A percentile compares a stretch with the other conserved stretches of the same genome.
Conservation (phyloP, 2,888 invertebrate genomes). For the Lepidochrysops patricia region DNA sequence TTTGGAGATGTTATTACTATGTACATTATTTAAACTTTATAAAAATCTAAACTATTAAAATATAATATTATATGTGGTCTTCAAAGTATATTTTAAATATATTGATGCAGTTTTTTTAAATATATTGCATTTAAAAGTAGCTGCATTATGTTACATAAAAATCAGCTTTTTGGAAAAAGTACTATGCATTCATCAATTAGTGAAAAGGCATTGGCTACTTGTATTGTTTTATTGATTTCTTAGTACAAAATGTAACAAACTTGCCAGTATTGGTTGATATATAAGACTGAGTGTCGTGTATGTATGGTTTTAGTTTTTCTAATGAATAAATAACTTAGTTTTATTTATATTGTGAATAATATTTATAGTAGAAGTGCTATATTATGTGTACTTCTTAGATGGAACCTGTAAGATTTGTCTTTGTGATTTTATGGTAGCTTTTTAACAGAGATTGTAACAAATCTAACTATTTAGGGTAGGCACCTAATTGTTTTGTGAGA, state of each 20-base stretch:
- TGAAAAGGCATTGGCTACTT: constrained; percentile 51
- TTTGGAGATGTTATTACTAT: too few species aligned
- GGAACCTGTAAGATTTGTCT: constrained; percentile 21
- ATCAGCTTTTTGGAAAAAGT: neutral
- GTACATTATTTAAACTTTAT: too few species aligned
- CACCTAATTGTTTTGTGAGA: constrained; percentile 3
- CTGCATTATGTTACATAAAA: neutral
- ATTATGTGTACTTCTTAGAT: neutral
- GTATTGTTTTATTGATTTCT: constrained; percentile 54
- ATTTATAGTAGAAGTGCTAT: neutral
- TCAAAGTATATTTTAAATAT: neutral
- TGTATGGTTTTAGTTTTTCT: constrained; percentile 55
- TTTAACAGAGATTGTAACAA: constrained; percentile 14
- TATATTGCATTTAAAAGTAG: neutral
- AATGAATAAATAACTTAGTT: constrained; percentile 36
- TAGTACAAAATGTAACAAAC: constrained; percentile 73
- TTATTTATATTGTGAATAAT: constrained; percentile 21
- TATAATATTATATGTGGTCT: too few species aligned
- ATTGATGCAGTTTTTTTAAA: neutral
- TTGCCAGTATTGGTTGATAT: constrained; percentile 74
- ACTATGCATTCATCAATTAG: constrained; percentile 38
- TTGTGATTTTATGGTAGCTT: constrained; percentile 28
- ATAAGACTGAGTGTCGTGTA: constrained; percentile 72
- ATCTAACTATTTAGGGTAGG: constrained; percentile 6
- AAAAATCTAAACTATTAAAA: too few species aligned